A percentile compares a stretch with the other conserved stretches of the same genome.
Conservation (phyloP, 2,888 invertebrate genomes). For the Stegophylla sp. region DNA sequence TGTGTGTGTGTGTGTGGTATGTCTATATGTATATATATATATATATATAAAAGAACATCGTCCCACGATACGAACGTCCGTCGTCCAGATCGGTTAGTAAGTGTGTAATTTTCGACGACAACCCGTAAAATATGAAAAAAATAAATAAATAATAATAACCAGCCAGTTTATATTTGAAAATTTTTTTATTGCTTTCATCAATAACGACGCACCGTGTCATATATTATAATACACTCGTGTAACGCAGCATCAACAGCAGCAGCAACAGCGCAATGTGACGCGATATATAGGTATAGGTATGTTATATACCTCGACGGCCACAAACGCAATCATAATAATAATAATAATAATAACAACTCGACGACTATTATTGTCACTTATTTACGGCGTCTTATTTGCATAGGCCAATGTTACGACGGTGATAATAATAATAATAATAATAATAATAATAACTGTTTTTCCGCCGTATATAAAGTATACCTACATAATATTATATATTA, state of each 20-base stretch:
- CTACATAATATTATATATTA: no score
- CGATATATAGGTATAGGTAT: slow-evolving; percentile 2
- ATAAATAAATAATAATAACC: not conserved
- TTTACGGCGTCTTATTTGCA: slow-evolving; percentile 54
- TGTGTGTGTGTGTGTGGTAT: not conserved
- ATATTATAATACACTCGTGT: not conserved
- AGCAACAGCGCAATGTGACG: not conserved
- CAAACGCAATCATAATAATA: slow-evolving; percentile 38
- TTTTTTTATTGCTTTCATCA: slow-evolving; percentile 41
- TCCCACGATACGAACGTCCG: not conserved
- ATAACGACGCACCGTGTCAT: slow-evolving; percentile 11
- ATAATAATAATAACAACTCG: not conserved
- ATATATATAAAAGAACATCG: not conserved
- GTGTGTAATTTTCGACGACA: slow-evolving; percentile 17
- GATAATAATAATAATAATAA: not conserved
- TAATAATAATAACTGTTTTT: not conserved
- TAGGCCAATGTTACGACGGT: slow-evolving; percentile 17
- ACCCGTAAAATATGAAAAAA: slow-evolving; percentile 1
- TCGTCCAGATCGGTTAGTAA: slow-evolving; percentile 1
- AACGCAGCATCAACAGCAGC: slow-evolving; percentile 6
- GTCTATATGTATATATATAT: not conserved
- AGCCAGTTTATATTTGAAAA: not conserved
- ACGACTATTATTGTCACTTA: slow-evolving; percentile 41
- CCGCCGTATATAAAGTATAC: not conserved
- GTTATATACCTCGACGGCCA: slow-evolving; percentile 10